Percentiles rank a stretch among this genome's conserved stretches.
phyloP scores from a whole-genome alignment of 37 sponge, comb jelly and placozoan genomes.

The Ephydatia muelleri region DNA sequence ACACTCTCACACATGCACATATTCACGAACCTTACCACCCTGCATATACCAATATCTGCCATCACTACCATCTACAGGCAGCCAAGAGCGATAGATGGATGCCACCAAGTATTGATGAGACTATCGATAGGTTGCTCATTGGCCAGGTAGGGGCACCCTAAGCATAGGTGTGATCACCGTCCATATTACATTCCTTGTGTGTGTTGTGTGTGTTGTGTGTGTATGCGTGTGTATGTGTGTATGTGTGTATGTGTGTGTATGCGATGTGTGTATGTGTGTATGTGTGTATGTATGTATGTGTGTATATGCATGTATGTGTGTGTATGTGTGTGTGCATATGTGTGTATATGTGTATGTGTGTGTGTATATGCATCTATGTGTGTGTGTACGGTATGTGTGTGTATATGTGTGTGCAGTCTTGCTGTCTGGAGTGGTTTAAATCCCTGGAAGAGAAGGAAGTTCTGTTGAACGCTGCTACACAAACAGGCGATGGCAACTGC shows the following conservation, averaged over 20 bases:
- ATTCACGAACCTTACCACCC: background rate
- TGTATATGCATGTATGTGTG: background rate
- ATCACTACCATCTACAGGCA: background rate
- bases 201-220: too few species aligned
- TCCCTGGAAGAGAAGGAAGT: slow-evolving; percentile 56
- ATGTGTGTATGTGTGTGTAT: slow-evolving; percentile 9
- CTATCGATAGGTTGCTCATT: slow-evolving; percentile 37
- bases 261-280: too few species aligned
- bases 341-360: too few species aligned
- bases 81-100: slow-evolving; percentile 35
- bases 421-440: slow-evolving; percentile 64
- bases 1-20: too few species aligned
- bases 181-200: background rate
- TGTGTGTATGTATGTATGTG: slow-evolving; percentile 12
- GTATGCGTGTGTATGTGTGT: background rate
- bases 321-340: too few species aligned
- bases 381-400: background rate
- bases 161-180: background rate
- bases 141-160: slow-evolving; percentile 22
- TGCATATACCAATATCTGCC: background rate
- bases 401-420: slow-evolving; percentile 23
- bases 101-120: slow-evolving; percentile 44
- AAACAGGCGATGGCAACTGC: slow-evolving; percentile 64
- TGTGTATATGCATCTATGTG: too few species aligned
- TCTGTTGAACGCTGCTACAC: slow-evolving; percentile 56